Base-by-base conservation (phyloP, 2,797 vertebrate species). In the Streptopelia turtur region DNA sequence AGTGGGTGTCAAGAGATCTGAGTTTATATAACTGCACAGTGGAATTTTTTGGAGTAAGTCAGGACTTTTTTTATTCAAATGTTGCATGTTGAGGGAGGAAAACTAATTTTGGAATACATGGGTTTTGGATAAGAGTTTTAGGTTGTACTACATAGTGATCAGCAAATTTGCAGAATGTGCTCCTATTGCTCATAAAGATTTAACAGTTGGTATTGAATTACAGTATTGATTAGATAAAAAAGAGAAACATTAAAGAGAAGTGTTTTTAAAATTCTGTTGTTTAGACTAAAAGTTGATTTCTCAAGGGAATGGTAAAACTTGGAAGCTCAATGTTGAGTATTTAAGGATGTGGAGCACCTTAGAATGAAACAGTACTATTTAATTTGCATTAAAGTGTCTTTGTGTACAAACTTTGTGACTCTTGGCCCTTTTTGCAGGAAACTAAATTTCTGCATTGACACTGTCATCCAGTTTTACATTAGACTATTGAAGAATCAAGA, bases 41-140 rank as follows among this genome's bases (percentile, higher is more conserved):
- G 85, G 47, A 78, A 90, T 94, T 96, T 96, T 96, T 96, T 95
- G 28, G 90, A 95, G 61, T 90, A 97, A 94, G 90, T 92, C 96
- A 90, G 88, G 90, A 90, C 80, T 97, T 96, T 97, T 96, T 96
- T 94, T 96, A 96, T 94, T 93, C 91, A 94, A 87, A 94, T 64
- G 85, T 84, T 96, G 89, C 91, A 80, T 91, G 91, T 87, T 68
- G 90, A 94, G 77, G 90, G 81, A 94, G 80, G 83, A 94, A 91
- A 55, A 83, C 80, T 94, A 90, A 94, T 94, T 97, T 94, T 97
- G 95, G 93, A 94, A 89, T 79, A 91, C 66, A 72, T 81, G 70
- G 43, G 59, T 41, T 96, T 96, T 90, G 85, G 83, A 74, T 87
- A 94, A 93, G 80, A 90, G 70, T 89, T 95, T 93, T 82, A 96